Percentiles rank a stretch among this genome's conserved stretches.
phyloP scores from a whole-genome alignment of 53 echinoderm and acorn worm genomes.

The Stichopus horrens region DNA sequence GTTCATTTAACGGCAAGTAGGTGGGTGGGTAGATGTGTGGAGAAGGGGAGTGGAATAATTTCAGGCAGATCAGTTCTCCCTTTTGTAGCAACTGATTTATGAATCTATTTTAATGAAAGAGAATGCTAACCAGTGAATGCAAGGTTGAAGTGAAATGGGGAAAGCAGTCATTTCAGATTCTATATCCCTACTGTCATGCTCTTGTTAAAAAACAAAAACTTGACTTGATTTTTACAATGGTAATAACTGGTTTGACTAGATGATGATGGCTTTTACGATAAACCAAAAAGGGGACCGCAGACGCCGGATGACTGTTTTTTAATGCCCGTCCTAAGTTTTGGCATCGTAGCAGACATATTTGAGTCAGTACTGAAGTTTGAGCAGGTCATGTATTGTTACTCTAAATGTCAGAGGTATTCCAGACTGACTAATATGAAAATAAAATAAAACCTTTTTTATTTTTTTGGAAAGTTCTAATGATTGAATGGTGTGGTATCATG shows the following conservation, averaged over 20 bases:
- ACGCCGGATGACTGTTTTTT: not conserved
- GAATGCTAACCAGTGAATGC: not conserved
- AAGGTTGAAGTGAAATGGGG: not conserved
- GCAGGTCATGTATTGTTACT: no score
- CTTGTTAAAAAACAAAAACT: not conserved
- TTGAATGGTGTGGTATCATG: no score
- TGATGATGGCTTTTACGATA: not conserved
- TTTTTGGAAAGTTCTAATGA: no score
- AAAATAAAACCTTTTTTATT: no score
- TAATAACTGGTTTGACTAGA: not conserved
- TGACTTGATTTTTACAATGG: not conserved
- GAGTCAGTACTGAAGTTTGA: no score
- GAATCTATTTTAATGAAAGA: not conserved
- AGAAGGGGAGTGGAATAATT: not conserved
- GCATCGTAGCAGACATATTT: no score
- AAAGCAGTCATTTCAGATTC: not conserved
- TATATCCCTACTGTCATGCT: not conserved
- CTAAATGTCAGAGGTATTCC: no score
- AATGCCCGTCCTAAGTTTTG: no score
- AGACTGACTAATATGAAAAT: no score
- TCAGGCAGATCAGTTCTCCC: not conserved
- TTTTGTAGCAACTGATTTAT: conserved; percentile 32
- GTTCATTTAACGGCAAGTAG: conserved; percentile 1
- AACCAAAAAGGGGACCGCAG: not conserved
- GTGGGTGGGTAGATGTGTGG: not conserved